These are phyloP conservation scores for Charanyca ferruginea DNA, from an alignment of 2,888 invertebrate genomes.

Conservation along the genomic window DNA sequence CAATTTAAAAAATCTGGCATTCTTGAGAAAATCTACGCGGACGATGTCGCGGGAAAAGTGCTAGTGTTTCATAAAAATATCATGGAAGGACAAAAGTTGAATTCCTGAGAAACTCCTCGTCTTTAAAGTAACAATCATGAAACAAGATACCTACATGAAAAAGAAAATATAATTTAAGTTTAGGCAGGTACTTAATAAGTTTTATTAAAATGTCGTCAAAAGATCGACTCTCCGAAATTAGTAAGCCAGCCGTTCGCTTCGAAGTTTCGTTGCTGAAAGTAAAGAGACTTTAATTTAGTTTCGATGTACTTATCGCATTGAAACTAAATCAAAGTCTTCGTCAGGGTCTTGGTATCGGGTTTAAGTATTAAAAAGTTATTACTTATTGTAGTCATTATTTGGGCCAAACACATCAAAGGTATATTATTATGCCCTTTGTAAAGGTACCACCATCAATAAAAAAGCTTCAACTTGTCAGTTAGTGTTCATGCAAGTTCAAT, in stretches of 20 bases:
- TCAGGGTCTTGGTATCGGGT: neutral
- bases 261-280: conserved; percentile 16
- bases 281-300: neutral
- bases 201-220: conserved; percentile 11
- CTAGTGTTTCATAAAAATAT: too few relatives aligned
- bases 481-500: too few relatives aligned
- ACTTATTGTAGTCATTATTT: neutral
- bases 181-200: neutral
- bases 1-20: too few relatives aligned
- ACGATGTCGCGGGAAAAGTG: too few relatives aligned
- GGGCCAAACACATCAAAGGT: too few relatives aligned
- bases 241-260: neutral
- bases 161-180: conserved; percentile 14
- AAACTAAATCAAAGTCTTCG: conserved; percentile 19
- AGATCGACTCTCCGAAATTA: conserved; percentile 4
- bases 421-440: too few relatives aligned
- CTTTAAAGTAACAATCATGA: neutral
- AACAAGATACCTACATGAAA: neutral
- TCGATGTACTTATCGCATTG: conserved; percentile 3
- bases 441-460: too few relatives aligned
- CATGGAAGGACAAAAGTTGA: neutral
- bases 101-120: neutral
- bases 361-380: neutral
- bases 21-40: too few relatives aligned
- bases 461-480: too few relatives aligned